phyloP scores from a whole-genome alignment of 2,888 invertebrate species.

The Atethmia centrago region DNA sequence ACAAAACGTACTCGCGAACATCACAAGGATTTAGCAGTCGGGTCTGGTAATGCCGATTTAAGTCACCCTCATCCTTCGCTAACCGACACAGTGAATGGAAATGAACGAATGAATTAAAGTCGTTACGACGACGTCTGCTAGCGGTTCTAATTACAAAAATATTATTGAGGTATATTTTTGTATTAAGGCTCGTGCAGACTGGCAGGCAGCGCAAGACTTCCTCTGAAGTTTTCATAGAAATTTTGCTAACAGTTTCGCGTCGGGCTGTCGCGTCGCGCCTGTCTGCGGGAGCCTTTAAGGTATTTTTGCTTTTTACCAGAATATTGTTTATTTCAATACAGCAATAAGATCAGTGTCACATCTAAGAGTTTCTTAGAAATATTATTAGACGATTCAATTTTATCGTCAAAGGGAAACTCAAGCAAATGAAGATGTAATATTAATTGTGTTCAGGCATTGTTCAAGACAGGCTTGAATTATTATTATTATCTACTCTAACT shows the following conservation, averaged over 20 bases:
- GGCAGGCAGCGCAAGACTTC: no score
- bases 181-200: no score
- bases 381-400: neutral
- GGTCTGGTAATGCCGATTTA: constrained; percentile 78
- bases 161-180: constrained; percentile 67
- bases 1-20: constrained; percentile 83
- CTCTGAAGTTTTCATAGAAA: no score
- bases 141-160: constrained; percentile 76
- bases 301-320: neutral
- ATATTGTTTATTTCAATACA: neutral
- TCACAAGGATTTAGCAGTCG: constrained; percentile 77
- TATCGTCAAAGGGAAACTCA: constrained; percentile 1
- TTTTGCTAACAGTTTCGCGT: no score
- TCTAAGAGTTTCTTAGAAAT: neutral
- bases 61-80: constrained; percentile 73
- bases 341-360: neutral
- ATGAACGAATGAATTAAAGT: constrained; percentile 82
- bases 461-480: constrained; percentile 34
- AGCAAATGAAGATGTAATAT: constrained; percentile 11
- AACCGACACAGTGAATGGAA: constrained; percentile 77
- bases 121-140: constrained; percentile 73
- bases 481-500: constrained; percentile 30
- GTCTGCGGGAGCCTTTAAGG: no score
- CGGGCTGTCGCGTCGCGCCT: no score
- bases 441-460: constrained; percentile 25